These are phyloP conservation scores for Todiramphus saurophagus DNA, from an alignment of 2,113 vertebrate species.

Conservation along the genomic window DNA sequence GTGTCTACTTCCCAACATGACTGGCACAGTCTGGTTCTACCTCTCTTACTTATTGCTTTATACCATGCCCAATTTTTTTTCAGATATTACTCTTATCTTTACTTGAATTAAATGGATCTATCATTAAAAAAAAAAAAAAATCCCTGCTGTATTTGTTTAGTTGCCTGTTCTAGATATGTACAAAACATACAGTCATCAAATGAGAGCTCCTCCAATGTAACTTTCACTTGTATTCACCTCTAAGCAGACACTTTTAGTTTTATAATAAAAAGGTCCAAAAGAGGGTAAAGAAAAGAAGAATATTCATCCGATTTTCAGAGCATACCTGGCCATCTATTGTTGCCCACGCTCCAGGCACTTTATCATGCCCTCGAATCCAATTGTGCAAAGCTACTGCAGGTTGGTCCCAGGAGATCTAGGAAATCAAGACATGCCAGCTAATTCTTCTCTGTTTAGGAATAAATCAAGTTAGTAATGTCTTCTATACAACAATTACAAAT, in stretches of 20 bases:
- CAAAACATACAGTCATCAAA: not conserved
- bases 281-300: not conserved
- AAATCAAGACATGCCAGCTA: not conserved
- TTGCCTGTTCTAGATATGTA: not conserved
- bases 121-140: not conserved
- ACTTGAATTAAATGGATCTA: not conserved
- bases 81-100: not conserved
- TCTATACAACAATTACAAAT: not conserved
- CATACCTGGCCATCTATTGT: constrained; percentile 86
- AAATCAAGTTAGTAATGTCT: not conserved
- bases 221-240: not conserved
- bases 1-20: not conserved
- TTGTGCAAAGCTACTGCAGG: constrained; percentile 89
- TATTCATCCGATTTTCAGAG: not conserved
- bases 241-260: not conserved
- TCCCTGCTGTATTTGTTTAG: not conserved
- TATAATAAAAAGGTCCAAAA: not conserved
- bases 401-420: constrained; percentile 85
- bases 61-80: not conserved
- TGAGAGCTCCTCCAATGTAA: not conserved
- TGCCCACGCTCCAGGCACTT: constrained; percentile 94
- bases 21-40: not conserved
- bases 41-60: not conserved
- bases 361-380: constrained; percentile 98
- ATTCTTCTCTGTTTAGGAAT: not conserved